These are phyloP conservation scores for Neotoxoptera formosana DNA, from an alignment of 1,140 invertebrate genomes.

Conservation along the genomic window DNA sequence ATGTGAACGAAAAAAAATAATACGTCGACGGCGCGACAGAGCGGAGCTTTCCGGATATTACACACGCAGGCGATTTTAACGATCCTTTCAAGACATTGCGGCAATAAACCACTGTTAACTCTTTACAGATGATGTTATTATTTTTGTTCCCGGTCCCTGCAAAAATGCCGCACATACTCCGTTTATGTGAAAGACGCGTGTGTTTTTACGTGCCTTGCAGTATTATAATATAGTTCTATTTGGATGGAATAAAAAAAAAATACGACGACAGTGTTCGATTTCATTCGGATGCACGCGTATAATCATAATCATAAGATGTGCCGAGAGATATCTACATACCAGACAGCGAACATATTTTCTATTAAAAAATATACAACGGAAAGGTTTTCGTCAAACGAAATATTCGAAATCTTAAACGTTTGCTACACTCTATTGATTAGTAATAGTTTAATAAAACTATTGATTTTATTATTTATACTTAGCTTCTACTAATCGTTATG, in stretches of 20 bases:
- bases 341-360: too few relatives aligned
- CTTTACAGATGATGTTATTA: slow-evolving; percentile 3
- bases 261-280: neutral
- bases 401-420: neutral
- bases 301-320: neutral
- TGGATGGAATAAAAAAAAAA: neutral
- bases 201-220: neutral
- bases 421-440: neutral
- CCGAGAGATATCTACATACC: too few relatives aligned
- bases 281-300: neutral
- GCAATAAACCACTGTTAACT: slow-evolving; percentile 49
- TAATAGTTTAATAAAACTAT: neutral
- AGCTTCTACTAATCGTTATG: neutral
- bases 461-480: neutral
- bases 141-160: neutral
- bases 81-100: neutral
- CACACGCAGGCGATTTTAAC: slow-evolving; percentile 40
- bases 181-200: neutral
- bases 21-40: neutral
- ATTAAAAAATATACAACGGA: too few relatives aligned
- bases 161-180: neutral
- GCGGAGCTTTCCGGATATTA: slow-evolving; percentile 36
- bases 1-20: neutral
- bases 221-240: neutral
- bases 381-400: neutral